Base-by-base conservation (phyloP, 2,888 invertebrate species). In the Incurvaria masculella region DNA sequence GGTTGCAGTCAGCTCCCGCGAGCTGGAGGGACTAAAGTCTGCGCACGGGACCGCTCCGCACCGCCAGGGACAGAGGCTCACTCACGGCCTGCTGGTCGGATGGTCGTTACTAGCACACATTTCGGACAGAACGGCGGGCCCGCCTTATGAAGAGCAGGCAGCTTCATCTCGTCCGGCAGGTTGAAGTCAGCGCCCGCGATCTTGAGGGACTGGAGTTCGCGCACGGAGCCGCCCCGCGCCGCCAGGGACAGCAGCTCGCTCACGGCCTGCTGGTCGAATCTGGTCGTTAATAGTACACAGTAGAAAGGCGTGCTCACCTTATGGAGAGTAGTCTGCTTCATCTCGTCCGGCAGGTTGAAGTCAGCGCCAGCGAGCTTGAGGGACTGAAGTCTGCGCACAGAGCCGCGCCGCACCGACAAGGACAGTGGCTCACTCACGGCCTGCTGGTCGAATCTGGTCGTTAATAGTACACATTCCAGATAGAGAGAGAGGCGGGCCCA, bases 401-500 rank as follows among this genome's bases (percentile, higher is more conserved):
- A 75, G 0, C 87, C 87, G 10, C 72, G 72, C 2, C 84, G 80
- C 0, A 88, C 85, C 0, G 88, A 86, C 0, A 75, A 59, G 5
- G 88, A 88, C 46, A 92, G 67, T 57, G 86, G 81, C 54, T 88
- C 88, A 0, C 86, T 86, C 0, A 89, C 66, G 1, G 79, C 67
- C 21, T 80, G 72, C 0, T 79, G 68, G 51, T 76, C 76, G 0
- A 83, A 79, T 6, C 79, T 80, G 1, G 83, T 81, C n/a, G n/a
- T n/a, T n/a, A n/a, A n/a, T n/a, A n/a, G n/a, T n/a, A n/a, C n/a
- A n/a, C n/a, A n/a, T n/a, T n/a, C n/a, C n/a, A n/a, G n/a, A n/a
- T n/a, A n/a, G n/a, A n/a, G n/a, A n/a, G n/a, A n/a, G 19, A 91
- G 64, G 58, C 89, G 88, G 1, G 91, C 91, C 0, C 94, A 94